Base-by-base conservation (phyloP, 2,797 vertebrate genomes). In the Hafferia zeledoni region DNA sequence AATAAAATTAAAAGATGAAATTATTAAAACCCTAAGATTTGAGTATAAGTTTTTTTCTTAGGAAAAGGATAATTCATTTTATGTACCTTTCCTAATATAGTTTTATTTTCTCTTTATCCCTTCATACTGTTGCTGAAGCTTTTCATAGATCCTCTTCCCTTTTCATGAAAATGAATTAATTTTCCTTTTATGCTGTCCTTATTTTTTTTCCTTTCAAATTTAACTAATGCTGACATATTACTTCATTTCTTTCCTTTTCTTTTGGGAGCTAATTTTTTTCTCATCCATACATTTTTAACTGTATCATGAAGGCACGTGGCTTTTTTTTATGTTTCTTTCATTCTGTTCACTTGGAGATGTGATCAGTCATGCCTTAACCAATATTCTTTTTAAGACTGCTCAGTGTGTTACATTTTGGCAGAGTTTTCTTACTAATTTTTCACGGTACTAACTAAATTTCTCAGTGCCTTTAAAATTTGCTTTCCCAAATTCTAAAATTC, bases 311-410 rank as follows among this genome's bases (percentile, higher is more conserved):
- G 47, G 39, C 55, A 37, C 79, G 78, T 81, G 61, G 43, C 5
- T 85, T 91, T 93, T 89, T 91, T 91, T 89, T 43, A 56, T 47
- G 5, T 61, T 92, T 83, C 82, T 75, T 89, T 91, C 75, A 87
- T 78, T 94, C 71, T 91, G 46, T 80, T 95, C 79, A 28, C 39
- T 93, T 52, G 59, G 82, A 91, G 67, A 83, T 87, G 60, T 75
- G 81, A 83, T 87, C 92, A 93, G 71, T 89, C 87, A 88, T 86
- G 87, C 75, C 72, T 92, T 92, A 92, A 92, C 7, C n/a, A 80
- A 28, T 49, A 33, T 55, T 52, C 24, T 87, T 94, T 86, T 94
- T 17, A 75, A 92, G 89, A 67, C 37, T 87, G 18, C 53, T 85
- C 47, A 57, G 25, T 85, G n/a, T 74, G 46, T 65, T 87, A n/a